A percentile compares a stretch with the other conserved stretches of the same genome.
Evolutionary conservation across 2,113 vertebrate species (phyloP).

Genomic region (Acanthochromis polyacanthus): DNA sequence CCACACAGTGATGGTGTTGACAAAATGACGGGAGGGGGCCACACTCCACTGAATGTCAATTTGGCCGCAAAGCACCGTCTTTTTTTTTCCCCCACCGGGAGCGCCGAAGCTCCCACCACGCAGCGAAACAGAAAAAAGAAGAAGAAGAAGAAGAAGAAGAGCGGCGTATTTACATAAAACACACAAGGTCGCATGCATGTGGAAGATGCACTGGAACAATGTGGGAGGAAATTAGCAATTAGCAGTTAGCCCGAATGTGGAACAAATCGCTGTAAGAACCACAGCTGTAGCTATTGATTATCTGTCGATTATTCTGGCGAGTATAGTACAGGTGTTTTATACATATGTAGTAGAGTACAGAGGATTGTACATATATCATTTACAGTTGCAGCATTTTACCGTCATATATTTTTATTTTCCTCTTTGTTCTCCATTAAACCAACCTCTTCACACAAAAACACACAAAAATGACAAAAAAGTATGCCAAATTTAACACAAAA

Average conservation of each 20-base stretch:
- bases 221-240: too few species aligned
- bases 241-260: background rate
- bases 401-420: too few species aligned
- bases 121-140: slow-evolving; percentile 12
- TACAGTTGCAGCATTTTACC: too few species aligned
- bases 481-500: too few species aligned
- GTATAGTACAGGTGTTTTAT: too few species aligned
- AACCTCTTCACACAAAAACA: too few species aligned
- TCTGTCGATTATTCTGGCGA: too few species aligned
- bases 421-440: too few species aligned
- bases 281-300: too few species aligned
- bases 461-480: too few species aligned
- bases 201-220: background rate
- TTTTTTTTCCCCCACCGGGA: slow-evolving; percentile 47
- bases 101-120: slow-evolving; percentile 48
- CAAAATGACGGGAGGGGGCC: slow-evolving; percentile 83
- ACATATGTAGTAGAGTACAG: too few species aligned
- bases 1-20: slow-evolving; percentile 82
- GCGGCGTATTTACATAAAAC: slow-evolving; percentile 36
- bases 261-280: slow-evolving; percentile 6
- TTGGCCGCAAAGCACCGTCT: slow-evolving; percentile 74
- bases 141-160: slow-evolving; percentile 2
- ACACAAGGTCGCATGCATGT: slow-evolving; percentile 16
- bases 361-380: too few species aligned
- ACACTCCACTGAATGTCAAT: slow-evolving; percentile 83